A percentile compares a stretch with the other conserved stretches of the same genome.
Evolutionary conservation across 2,888 invertebrate genomes (phyloP).

Genomic region (Philhelius pedissequus): DNA sequence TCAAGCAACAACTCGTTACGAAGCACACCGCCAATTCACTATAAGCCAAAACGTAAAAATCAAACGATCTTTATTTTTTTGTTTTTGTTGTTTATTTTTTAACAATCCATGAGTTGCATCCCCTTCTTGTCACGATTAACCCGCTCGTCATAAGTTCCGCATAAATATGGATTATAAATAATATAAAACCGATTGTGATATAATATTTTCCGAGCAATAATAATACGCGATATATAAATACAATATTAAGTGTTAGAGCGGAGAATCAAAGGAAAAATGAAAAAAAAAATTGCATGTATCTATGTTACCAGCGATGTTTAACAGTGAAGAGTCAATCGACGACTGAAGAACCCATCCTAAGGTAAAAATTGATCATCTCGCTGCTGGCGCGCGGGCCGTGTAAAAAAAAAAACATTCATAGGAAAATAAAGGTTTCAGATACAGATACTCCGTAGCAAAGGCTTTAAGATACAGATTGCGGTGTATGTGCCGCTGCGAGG

Average conservation of each 20-base stretch:
- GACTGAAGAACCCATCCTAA: conserved; percentile 66
- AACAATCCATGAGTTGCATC: conserved; percentile 13
- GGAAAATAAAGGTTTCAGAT: conserved; percentile 62
- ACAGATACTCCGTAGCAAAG: conserved; percentile 38
- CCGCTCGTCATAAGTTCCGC: conserved; percentile 13
- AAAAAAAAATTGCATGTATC: conserved; percentile 43
- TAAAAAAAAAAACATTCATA: conserved; percentile 44
- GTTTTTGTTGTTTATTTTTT: neutral
- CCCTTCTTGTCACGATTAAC: conserved; percentile 1
- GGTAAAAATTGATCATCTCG: conserved; percentile 67
- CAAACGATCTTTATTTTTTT: conserved; percentile 17
- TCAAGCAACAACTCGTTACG: conserved; percentile 51
- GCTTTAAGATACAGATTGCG: conserved; percentile 40
- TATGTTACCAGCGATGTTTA: conserved; percentile 62
- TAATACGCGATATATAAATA: conserved; percentile 9
- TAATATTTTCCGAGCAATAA: conserved; percentile 25
- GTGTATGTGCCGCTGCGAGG: conserved; percentile 34
- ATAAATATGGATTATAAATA: conserved; percentile 13
- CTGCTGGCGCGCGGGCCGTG: conserved; percentile 39
- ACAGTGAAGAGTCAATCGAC: conserved; percentile 67
- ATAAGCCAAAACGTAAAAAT: conserved; percentile 5
- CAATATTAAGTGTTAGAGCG: too few relatives aligned
- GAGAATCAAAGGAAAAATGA: conserved; percentile 9
- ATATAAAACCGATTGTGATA: neutral
- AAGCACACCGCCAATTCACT: conserved; percentile 36